These are phyloP conservation scores for Melipona quadrifasciata DNA, from an alignment of 1,140 invertebrate species.

Conservation along the genomic window DNA sequence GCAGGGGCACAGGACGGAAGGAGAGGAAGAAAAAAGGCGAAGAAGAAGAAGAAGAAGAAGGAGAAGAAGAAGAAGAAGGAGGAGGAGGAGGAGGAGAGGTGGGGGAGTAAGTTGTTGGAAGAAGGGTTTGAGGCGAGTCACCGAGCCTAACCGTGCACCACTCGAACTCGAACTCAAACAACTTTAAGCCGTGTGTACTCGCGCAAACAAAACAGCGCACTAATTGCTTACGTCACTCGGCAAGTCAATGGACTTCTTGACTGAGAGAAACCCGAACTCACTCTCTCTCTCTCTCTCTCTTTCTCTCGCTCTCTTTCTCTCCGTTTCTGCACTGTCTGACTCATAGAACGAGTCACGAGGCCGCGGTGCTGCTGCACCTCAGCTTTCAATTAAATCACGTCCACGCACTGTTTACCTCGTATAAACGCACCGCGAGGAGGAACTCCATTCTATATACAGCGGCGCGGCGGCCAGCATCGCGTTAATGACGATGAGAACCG, in stretches of 20 bases:
- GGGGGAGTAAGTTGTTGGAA: slow-evolving; percentile 63
- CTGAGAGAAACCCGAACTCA: slow-evolving; percentile 26
- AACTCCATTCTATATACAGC: slow-evolving; percentile 30
- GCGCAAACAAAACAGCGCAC: slow-evolving; percentile 79
- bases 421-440: slow-evolving; percentile 62
- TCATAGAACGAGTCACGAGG: slow-evolving; percentile 65
- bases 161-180: slow-evolving; percentile 75
- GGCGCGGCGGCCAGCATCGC: background rate
- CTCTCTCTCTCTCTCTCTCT: background rate
- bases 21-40: background rate
- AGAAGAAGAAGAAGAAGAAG: background rate
- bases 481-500: slow-evolving; percentile 53
- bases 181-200: slow-evolving; percentile 74
- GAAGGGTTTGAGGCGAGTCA: slow-evolving; percentile 67
- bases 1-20: no score
- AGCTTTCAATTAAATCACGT: slow-evolving; percentile 73
- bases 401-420: slow-evolving; percentile 72
- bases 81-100: slow-evolving; percentile 12
- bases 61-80: background rate
- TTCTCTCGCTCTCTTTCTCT: background rate
- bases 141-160: slow-evolving; percentile 68
- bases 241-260: slow-evolving; percentile 76
- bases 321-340: slow-evolving; percentile 58
- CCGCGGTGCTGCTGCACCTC: slow-evolving; percentile 48
- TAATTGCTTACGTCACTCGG: slow-evolving; percentile 81